phyloP scores from a whole-genome alignment of 2,888 invertebrate genomes.

The Lingula anatina region DNA sequence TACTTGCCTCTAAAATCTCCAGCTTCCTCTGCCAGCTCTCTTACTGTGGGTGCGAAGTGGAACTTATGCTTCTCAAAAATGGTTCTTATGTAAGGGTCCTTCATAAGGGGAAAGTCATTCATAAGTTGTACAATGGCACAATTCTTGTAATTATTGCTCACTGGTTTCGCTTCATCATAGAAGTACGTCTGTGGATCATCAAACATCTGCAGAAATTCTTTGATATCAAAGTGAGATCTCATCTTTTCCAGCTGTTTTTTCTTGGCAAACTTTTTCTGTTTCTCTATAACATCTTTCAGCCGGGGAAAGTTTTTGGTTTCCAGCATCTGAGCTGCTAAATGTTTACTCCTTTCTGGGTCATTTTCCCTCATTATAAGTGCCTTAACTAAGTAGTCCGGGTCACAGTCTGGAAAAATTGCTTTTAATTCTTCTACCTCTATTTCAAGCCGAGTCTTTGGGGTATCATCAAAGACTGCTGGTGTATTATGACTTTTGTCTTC shows the following conservation, averaged over 20 bases:
- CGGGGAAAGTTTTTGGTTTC: constrained; percentile 33
- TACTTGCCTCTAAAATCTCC: constrained; percentile 9
- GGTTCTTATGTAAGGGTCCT: constrained; percentile 23
- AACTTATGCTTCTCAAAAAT: constrained; percentile 22
- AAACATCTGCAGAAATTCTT: constrained; percentile 36
- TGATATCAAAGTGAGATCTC: constrained; percentile 22
- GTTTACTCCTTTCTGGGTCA: constrained; percentile 23
- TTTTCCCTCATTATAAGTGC: constrained; percentile 19
- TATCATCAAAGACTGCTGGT: neutral
- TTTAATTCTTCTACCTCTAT: constrained; percentile 28
- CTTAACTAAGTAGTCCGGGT: constrained; percentile 38
- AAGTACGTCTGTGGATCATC: constrained; percentile 35
- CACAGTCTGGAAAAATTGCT: constrained; percentile 41
- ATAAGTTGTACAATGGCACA: constrained; percentile 25
- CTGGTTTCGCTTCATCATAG: constrained; percentile 19
- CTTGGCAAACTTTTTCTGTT: constrained; percentile 4
- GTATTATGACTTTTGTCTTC: too few species aligned
- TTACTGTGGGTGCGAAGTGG: constrained; percentile 23
- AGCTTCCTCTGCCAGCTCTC: constrained; percentile 18
- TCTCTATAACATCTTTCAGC: constrained; percentile 25
- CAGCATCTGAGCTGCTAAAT: constrained; percentile 29
- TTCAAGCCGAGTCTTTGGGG: constrained; percentile 10
- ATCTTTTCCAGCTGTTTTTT: constrained; percentile 19
- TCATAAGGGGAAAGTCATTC: constrained; percentile 28
- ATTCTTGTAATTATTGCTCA: constrained; percentile 28